A percentile compares a stretch with the other conserved stretches of the same genome.
These are phyloP conservation scores for Alligator mississippiensis DNA, from an alignment of 2,113 vertebrate genomes.

Conservation along the genomic window DNA sequence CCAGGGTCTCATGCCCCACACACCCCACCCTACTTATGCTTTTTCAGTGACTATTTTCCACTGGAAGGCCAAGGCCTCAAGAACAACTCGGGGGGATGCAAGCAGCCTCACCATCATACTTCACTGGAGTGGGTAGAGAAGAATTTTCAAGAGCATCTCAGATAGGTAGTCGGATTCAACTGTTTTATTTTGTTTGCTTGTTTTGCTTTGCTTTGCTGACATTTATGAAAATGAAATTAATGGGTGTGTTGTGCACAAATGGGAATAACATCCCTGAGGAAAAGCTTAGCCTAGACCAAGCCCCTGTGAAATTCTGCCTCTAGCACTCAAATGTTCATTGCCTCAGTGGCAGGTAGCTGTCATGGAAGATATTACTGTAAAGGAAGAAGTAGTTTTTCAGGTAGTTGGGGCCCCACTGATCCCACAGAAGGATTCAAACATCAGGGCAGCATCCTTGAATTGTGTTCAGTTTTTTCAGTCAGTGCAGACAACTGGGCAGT, in stretches of 20 bases:
- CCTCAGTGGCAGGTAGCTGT: background rate
- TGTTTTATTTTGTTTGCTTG: no score
- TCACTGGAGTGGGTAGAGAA: no score
- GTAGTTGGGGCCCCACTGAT: rapidly evolving
- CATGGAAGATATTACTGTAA: background rate
- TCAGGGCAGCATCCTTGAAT: background rate
- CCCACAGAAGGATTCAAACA: background rate
- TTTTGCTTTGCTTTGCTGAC: background rate
- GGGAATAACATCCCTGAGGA: background rate
- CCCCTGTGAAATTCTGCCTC: background rate
- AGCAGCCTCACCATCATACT: no score
- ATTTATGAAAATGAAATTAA: background rate
- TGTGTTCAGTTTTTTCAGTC: rapidly evolving
- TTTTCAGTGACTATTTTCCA: no score
- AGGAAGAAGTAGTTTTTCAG: background rate
- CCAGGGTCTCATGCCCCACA: no score
- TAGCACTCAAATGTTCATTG: background rate
- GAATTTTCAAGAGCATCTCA: no score
- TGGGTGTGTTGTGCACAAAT: background rate
- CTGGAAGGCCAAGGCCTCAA: no score
- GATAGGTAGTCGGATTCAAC: no score
- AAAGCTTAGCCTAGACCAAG: background rate
- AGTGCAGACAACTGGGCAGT: background rate
- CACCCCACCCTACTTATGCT: no score
- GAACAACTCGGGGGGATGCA: no score